phyloP scores from a whole-genome alignment of 1,140 invertebrate genomes.

The Drosophila sulfurigaster region DNA sequence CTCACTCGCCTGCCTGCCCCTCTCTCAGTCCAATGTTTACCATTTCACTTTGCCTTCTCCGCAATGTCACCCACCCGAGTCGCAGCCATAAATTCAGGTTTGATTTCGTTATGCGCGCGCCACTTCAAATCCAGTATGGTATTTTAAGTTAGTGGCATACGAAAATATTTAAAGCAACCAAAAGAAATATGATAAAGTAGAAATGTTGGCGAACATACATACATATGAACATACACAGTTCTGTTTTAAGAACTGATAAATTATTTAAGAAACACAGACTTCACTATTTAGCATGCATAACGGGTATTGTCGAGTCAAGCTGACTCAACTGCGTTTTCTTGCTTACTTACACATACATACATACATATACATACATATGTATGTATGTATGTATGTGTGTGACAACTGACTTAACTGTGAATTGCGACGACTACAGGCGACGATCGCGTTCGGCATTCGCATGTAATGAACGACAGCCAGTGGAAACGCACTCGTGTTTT shows the following conservation, averaged over 20 bases:
- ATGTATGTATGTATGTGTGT: conserved; percentile 12
- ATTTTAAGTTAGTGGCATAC: too few relatives aligned
- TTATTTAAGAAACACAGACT: too few relatives aligned
- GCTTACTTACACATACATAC: conserved; percentile 21
- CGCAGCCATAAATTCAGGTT: conserved; percentile 50
- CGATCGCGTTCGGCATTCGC: conserved; percentile 42
- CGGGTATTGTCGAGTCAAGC: too few relatives aligned
- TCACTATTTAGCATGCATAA: too few relatives aligned
- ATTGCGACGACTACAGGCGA: conserved; percentile 56
- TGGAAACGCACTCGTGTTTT: conserved; percentile 7
- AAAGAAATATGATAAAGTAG: too few relatives aligned
- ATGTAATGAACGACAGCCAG: conserved; percentile 38
- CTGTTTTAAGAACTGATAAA: too few relatives aligned
- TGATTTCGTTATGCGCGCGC: conserved; percentile 32
- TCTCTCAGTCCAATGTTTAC: conserved; percentile 28
- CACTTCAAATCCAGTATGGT: too few relatives aligned
- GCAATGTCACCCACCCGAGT: conserved; percentile 66
- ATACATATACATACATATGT: conserved; percentile 1
- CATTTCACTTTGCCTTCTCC: conserved; percentile 29
- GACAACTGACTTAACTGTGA: conserved; percentile 71
- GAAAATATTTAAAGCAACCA: too few relatives aligned
- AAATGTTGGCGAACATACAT: too few relatives aligned
- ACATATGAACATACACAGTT: too few relatives aligned
- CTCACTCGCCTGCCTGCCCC: too few relatives aligned
- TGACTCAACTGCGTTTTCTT: too few relatives aligned